phyloP scores from a whole-genome alignment of 2,113 vertebrate genomes.

The Alligator mississippiensis region DNA sequence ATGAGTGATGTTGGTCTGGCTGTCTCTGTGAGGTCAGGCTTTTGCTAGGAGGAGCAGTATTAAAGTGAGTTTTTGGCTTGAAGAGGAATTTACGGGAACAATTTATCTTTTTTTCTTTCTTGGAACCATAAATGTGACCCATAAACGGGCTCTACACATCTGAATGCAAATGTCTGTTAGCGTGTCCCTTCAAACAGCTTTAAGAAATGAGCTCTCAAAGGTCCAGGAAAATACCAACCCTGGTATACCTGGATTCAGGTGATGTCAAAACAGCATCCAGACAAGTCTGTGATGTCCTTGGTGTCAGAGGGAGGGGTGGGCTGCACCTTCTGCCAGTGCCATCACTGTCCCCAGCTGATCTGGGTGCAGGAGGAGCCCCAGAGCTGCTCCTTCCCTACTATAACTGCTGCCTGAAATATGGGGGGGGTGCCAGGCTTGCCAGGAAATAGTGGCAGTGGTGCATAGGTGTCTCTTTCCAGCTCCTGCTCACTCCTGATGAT shows the following conservation, averaged over 20 bases:
- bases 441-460: no score
- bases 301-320: no score
- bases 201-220: not conserved
- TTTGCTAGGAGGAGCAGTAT: not conserved
- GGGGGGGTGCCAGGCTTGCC: no score
- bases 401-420: no score
- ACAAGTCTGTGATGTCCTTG: no score
- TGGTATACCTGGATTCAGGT: not conserved
- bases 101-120: not conserved
- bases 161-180: not conserved
- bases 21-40: not conserved
- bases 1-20: not conserved
- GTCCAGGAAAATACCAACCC: not conserved
- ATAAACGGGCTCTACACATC: not conserved
- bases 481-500: no score
- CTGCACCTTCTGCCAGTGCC: no score
- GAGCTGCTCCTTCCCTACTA: no score
- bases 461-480: no score
- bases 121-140: not conserved
- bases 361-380: no score
- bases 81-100: not conserved
- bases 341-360: no score
- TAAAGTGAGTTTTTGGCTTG: not conserved
- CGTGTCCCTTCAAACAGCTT: not conserved
- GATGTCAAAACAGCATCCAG: no score